These are phyloP conservation scores for Camelus dromedarius DNA, from an alignment of 2,113 vertebrate species.

Conservation along the genomic window DNA sequence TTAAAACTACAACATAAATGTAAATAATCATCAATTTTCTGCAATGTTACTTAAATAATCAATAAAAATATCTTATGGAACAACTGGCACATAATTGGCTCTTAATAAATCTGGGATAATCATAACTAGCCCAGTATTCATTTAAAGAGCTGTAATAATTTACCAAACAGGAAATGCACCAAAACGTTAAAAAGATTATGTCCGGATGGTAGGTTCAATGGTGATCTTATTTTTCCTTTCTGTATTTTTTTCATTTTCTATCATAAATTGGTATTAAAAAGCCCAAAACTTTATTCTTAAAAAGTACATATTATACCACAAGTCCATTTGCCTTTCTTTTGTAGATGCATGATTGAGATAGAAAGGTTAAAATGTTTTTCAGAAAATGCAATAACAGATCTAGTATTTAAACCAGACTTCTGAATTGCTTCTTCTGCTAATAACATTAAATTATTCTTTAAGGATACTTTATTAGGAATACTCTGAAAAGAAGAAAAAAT, in stretches of 20 bases:
- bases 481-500: background rate
- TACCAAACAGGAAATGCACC: slow-evolving; percentile 27
- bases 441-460: slow-evolving; percentile 45
- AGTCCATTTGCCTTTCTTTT: background rate
- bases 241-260: slow-evolving; percentile 49
- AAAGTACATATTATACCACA: background rate
- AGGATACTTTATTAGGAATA: slow-evolving; percentile 36
- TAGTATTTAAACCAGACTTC: slow-evolving; percentile 30
- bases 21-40: slow-evolving; percentile 61
- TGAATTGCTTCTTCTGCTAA: background rate
- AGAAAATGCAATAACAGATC: background rate
- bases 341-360: background rate
- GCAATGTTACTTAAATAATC: slow-evolving; percentile 68
- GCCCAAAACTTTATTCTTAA: slow-evolving; percentile 31
- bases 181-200: slow-evolving; percentile 54
- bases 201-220: background rate
- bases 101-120: slow-evolving; percentile 62
- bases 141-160: slow-evolving; percentile 60
- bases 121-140: slow-evolving; percentile 50
- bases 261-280: slow-evolving; percentile 54
- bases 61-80: slow-evolving; percentile 67
- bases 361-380: slow-evolving; percentile 37
- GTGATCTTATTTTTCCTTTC: background rate
- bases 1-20: slow-evolving; percentile 55
- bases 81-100: slow-evolving; percentile 44